Base-by-base conservation (phyloP, 2,113 vertebrate species). In the Brevimyrus niger region DNA sequence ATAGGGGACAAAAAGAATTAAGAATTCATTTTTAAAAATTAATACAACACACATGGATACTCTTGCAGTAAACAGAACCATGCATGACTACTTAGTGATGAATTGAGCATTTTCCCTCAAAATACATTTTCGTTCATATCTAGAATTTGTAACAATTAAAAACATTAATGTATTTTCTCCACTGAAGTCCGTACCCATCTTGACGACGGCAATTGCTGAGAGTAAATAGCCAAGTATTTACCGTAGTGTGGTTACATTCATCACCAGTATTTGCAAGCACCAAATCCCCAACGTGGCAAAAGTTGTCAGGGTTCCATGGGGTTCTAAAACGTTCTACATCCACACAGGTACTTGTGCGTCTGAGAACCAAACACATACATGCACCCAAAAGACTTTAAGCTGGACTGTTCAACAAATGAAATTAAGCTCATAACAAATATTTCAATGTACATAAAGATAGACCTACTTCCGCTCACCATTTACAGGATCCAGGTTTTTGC, bases 261-360 rank as follows among this genome's bases (percentile, higher is more conserved):
- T 31, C 42, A 83, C 5, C 51, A 89, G 88, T 89, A 89, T 31
- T 61, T 46, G 51, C 38, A 61, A 85, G 80, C 51, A 85, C 76
- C n/a, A 44, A 58, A 35, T 51, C 38, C 38, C n/a, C 35, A 83
- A n/a, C 2, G 1, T 23, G 44, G 51, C 23, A 15, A 84, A 27
- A 53, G 31, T 35, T 21, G 19, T 42, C 27, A 13, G n/a, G 35
- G 35, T 42, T 17, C 73, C 73, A 42, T 69, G 61, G n/a, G 61
- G 61, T 89, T 84, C 73, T 21, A 87, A 89, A 19, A 89, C 1
- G 38, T 61, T 42, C 88, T 86, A 89, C 86, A 90, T 58, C 88
- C 84, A 83, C 50, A 88, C 46, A 89, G 55, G 46, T 23, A 69
- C 50, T 55, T 48, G 47, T 31, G 55, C 7, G 31, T 65, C 53